Percentiles rank a stretch among this genome's conserved stretches.
Conservation (phyloP, 92 coral and sea anemone genomes). For the Porites rus region DNA sequence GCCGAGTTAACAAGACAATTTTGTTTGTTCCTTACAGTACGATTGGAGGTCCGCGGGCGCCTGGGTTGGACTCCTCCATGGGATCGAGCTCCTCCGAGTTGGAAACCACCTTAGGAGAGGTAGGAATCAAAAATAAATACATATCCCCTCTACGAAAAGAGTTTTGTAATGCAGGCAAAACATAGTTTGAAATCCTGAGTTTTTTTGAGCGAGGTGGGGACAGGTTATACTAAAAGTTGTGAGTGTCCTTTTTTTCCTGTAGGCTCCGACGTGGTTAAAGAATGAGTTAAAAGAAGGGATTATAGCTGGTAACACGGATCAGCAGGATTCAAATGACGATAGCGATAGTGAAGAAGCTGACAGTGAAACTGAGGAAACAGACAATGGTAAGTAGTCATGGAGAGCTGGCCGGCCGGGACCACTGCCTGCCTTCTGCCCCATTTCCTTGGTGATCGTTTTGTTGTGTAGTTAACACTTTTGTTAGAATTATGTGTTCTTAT, state of each 20-base stretch:
- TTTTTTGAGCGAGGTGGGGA: too few species aligned
- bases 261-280: constrained; percentile 97
- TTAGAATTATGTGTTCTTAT: too few species aligned
- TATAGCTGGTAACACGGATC: constrained; percentile 60
- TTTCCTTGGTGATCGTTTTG: too few species aligned
- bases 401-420: too few species aligned
- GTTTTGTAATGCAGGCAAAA: too few species aligned
- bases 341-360: constrained; percentile 82
- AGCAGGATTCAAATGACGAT: constrained; percentile 88
- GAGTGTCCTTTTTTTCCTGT: background rate
- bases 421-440: too few species aligned
- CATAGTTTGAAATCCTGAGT: too few species aligned
- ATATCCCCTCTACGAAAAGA: too few species aligned
- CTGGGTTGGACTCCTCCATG: constrained; percentile 79
- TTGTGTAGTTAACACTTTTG: too few species aligned
- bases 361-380: constrained; percentile 80
- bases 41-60: constrained; percentile 26
- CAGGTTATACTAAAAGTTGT: too few species aligned
- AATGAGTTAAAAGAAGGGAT: constrained; percentile 95
- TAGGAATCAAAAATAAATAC: constrained; percentile 35
- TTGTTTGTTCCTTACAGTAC: constrained; percentile 30
- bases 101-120: constrained; percentile 94
- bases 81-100: constrained; percentile 98
- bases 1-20: too few species aligned
- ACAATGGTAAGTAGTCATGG: constrained; percentile 33